Base-by-base conservation (phyloP, 2,113 vertebrate species). In the Pyxicephalus adspersus region DNA sequence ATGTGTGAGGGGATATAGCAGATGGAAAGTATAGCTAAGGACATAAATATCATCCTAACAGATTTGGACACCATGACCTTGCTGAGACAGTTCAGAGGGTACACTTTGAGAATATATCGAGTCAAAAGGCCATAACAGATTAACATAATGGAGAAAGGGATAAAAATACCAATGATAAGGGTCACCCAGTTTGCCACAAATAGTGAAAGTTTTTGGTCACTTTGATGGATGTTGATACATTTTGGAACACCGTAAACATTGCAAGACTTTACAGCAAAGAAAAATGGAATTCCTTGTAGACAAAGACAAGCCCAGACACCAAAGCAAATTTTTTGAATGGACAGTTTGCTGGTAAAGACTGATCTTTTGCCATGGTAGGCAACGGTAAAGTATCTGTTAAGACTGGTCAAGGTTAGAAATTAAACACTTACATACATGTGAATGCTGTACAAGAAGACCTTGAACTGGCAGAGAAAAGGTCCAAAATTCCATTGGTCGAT, bases 321-420 rank as follows among this genome's bases (percentile, higher is more conserved):
- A 19, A 65, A 65, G 65, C 90, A 90, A 11, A 94, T 82, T 76
- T 89, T 92, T 25, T 63, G 87, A 3, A 93, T 64, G 64, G 90
- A 93, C 3, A 17, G 23, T 66, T 79, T 91, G 0, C 54, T 81
- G 54, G 92, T 92, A 83, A 92, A 87, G 15, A 71, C 9, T 3
- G 80, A 88, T 15, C 76, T 83, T 79, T 60, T 87, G n/a, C 86
- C 91, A 76, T 87, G 90, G n/a, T 68, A 84, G 18, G 89, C 90
- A 0, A 93, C 83, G 0, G 84, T 84, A 9, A 85, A 67, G 22
- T 92, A 93, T 5, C 90, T 81, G 68, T 92, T 91, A 22, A 93
- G 29, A 80, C 91, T 92, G 81, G 92, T 91, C 28, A 94, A 85
- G 0, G 50, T 92, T 76, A 93, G 90, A 79, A 94, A 94, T 15